Evolutionary conservation across 2,113 vertebrate genomes (phyloP).

Genomic region (Alligator mississippiensis): DNA sequence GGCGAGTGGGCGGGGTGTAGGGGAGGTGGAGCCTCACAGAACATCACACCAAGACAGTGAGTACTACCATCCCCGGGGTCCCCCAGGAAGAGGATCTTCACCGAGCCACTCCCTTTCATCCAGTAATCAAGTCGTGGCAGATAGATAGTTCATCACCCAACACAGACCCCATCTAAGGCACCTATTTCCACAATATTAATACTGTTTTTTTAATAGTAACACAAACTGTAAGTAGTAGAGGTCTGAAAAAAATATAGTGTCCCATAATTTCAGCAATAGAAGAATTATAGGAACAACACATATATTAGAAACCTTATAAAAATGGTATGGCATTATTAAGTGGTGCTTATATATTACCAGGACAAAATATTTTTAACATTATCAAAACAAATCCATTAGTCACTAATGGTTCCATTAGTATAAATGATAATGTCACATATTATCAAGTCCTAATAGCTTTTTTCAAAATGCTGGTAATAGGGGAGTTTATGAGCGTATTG

Average conservation of each 20-base stretch:
- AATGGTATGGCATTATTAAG: neutral
- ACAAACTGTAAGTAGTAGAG: neutral
- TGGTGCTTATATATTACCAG: neutral
- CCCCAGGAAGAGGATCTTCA: no score
- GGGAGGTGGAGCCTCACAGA: no score
- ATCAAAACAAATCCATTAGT: slow-evolving; percentile 3
- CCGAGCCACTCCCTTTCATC: no score
- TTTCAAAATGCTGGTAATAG: neutral
- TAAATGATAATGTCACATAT: neutral
- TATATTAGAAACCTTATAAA: slow-evolving; percentile 2
- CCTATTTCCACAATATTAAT: neutral
- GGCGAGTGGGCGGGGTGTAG: no score
- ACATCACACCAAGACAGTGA: no score
- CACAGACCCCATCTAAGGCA: no score
- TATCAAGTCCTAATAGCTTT: neutral
- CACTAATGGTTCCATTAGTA: neutral
- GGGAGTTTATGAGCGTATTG: neutral
- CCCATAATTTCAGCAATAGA: neutral
- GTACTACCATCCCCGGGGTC: no score
- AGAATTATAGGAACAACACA: neutral
- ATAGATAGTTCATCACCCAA: no score
- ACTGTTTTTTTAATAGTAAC: neutral
- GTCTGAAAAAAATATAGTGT: neutral
- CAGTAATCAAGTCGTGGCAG: no score
- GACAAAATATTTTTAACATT: neutral